Base-by-base conservation (phyloP, 2,797 vertebrate genomes). In the Amphiprion clarkii region DNA sequence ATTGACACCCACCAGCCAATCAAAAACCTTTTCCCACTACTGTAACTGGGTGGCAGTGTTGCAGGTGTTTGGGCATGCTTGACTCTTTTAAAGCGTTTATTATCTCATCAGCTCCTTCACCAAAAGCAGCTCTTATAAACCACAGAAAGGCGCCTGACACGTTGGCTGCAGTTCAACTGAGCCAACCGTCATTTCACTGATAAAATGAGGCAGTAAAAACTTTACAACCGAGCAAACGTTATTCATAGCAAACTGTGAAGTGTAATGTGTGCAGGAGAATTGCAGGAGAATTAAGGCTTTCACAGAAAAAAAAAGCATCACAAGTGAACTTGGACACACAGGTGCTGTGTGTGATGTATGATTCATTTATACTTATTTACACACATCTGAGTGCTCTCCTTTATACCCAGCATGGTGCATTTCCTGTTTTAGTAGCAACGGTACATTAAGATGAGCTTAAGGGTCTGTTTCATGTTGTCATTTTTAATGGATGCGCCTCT, bases 391-490 rank as follows among this genome's bases (percentile, higher is more conserved):
- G 42, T 49, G 7, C 40, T 12, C 16, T 61, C 13, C 40, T 29
- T 66, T 40, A 55, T 0, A 60, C 52, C 5, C 62, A 74, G 70
- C 61, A 7, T 36, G 67, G 25, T 74, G 73, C 23, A 12, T 44
- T 63, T 61, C 59, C 71, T 78, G 51, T 46, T 74, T 69, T 40
- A 78, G 79, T 63, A 7, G 31, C 25, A 64, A 60, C 4, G 0
- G 44, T 58, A 59, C 65, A 53, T 76, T 19, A 70, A 65, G 53
- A 82, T 59, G 60, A 65, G 31, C 82, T 55, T 46, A 69, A 27
- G 52, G 29, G 21, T 70, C 69, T 59, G 71, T 59, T 77, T 88
- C 51, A 48, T 88, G 75, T 71, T 53, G 21, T 63, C 62, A 54
- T 49, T 61, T 83, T 2, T 74, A 84, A 82, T 74, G 48, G 69